phyloP scores from a whole-genome alignment of 92 coral and sea anemone species.

The Pocillopora grandis region DNA sequence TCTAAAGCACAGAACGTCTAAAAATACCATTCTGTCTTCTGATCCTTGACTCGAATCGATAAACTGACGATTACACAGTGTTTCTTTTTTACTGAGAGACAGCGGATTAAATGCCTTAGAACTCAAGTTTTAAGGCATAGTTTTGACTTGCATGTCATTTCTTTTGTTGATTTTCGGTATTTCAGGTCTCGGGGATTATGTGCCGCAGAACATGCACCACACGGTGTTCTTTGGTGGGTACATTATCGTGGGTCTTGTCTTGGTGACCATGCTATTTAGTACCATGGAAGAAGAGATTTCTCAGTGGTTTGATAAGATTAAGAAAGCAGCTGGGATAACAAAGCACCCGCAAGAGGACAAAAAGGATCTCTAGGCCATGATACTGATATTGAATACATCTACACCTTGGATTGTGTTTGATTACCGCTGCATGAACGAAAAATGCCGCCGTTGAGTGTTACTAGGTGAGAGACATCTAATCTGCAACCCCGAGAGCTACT shows the following conservation, averaged over 20 bases:
- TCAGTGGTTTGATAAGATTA: conserved; percentile 45
- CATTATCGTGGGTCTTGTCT: conserved; percentile 67
- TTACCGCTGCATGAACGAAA: too few species aligned
- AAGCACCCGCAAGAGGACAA: conserved; percentile 12
- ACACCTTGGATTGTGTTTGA: too few species aligned
- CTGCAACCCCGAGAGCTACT: too few species aligned
- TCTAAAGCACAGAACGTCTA: too few species aligned
- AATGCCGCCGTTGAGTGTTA: too few species aligned
- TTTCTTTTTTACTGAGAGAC: too few species aligned
- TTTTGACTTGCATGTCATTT: not conserved
- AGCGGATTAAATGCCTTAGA: not conserved
- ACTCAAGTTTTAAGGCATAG: not conserved
- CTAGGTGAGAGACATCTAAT: too few species aligned
- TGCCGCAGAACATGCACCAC: conserved; percentile 69
- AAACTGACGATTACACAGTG: too few species aligned
- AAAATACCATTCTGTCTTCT: too few species aligned
- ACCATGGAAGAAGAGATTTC: conserved; percentile 62
- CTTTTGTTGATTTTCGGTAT: not conserved
- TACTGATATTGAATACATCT: too few species aligned
- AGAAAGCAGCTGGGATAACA: conserved; percentile 41
- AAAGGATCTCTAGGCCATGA: not conserved
- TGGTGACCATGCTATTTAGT: conserved; percentile 70
- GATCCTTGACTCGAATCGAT: too few species aligned
- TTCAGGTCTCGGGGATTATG: conserved; percentile 76
- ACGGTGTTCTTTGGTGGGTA: conserved; percentile 64